Conservation (phyloP, 2,888 invertebrate genomes). For the Drosophila longiperda region DNA sequence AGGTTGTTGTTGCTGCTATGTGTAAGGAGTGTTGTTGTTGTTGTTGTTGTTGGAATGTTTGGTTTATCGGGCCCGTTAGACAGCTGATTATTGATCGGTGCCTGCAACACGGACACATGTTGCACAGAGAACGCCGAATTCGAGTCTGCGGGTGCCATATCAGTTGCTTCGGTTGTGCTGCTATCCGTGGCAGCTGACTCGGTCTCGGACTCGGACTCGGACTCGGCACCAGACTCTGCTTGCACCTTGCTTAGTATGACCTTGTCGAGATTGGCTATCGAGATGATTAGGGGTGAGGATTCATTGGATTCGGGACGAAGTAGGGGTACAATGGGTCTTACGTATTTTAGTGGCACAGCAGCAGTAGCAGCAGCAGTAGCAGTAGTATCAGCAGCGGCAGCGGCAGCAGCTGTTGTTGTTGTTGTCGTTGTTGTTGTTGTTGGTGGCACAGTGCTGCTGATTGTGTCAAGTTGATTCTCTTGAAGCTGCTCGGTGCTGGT, state of each 20-base stretch:
- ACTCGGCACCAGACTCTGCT: background rate
- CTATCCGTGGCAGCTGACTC: conserved; percentile 34
- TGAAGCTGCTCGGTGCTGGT: conserved; percentile 21
- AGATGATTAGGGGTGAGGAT: conserved; percentile 85
- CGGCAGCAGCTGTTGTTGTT: background rate
- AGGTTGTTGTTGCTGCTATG: conserved; percentile 34
- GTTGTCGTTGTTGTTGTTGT: conserved; percentile 2
- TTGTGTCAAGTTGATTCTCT: background rate
- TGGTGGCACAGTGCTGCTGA: conserved; percentile 13
- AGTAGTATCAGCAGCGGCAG: conserved; percentile 1
- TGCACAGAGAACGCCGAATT: conserved; percentile 80
- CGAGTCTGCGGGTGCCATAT: conserved; percentile 63
- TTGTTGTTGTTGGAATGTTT: conserved; percentile 14
- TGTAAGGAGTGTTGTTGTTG: conserved; percentile 13
- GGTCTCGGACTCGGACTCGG: background rate
- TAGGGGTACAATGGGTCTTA: conserved; percentile 84
- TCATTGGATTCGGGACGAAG: conserved; percentile 85
- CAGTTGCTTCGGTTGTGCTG: conserved; percentile 13
- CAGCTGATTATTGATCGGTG: conserved; percentile 66
- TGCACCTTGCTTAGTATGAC: conserved; percentile 84
- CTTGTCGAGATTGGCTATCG: conserved; percentile 85
- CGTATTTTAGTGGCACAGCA: conserved; percentile 71
- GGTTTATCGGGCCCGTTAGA: conserved; percentile 8
- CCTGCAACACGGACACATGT: conserved; percentile 76
- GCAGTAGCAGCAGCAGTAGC: conserved; percentile 42